A percentile compares a stretch with the other conserved stretches of the same genome.
Evolutionary conservation across 2,113 vertebrate species (phyloP).

Genomic region (Xiphophorus maculatus): DNA sequence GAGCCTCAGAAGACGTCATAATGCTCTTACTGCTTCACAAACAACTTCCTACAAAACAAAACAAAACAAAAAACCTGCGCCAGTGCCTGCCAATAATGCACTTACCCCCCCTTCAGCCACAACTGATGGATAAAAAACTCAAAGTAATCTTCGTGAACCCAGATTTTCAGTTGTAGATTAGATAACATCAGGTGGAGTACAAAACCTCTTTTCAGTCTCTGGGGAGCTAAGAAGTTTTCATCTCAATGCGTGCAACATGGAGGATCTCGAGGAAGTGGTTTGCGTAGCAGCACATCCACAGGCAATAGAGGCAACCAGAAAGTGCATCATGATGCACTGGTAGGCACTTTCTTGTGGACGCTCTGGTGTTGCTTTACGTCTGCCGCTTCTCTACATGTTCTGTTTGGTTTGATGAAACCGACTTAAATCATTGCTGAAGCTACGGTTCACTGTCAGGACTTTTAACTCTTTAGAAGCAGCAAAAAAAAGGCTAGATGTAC

Average conservation of each 20-base stretch:
- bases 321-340: conserved; percentile 19
- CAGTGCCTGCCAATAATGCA: background rate
- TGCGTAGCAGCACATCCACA: conserved; percentile 37
- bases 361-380: background rate
- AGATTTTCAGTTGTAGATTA: background rate
- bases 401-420: background rate
- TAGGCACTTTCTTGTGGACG: conserved; percentile 30
- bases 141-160: background rate
- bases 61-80: background rate
- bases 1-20: background rate
- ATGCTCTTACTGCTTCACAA: background rate
- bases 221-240: background rate
- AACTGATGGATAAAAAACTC: background rate
- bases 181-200: background rate
- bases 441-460: background rate
- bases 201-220: background rate
- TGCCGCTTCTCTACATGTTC: background rate
- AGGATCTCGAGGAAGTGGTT: conserved; percentile 58
- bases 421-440: background rate
- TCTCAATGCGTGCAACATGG: background rate
- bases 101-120: background rate
- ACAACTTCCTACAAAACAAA: background rate
- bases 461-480: background rate
- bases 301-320: conserved; percentile 24
- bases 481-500: background rate